Evolutionary conservation across 2,888 invertebrate genomes (phyloP), one percentile per base, ranked within the genome.

Genomic region (Philhelius pedissequus): DNA sequence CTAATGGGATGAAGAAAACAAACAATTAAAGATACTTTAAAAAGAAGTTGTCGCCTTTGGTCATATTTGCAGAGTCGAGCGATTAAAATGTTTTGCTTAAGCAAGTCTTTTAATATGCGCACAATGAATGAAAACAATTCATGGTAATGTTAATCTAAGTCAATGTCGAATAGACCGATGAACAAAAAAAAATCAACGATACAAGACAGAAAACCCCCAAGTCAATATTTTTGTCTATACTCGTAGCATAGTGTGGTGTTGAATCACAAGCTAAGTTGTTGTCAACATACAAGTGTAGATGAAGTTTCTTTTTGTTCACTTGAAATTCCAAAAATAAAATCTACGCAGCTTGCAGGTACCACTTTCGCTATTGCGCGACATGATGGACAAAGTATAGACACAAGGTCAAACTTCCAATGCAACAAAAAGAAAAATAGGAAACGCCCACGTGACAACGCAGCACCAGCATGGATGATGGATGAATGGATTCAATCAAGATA

Each of bases 361-460:
- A 78, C 83, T 78, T 83, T 83, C 83, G 74, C 70, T 78, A 78
- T 78, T 83, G 70, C 78, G 74, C 50, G 64, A 82, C 54, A 68
- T 56, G 52, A 8, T 38, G 27, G 66, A 66, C 32, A 43, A 27
- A 76, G 58, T 27, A 76, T 54, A 76, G 43, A 68, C 82, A 68
- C 82, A 82, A 82, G 82, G 82, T 77, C 82, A 82, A 69, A 15
- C 45, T 25, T 38, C 38, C 2, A 3, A 48, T 48, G 48, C 48
- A 18, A 30, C 15, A 32, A 56, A 1, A 56, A 9, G 40, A 15
- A 9, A 20, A 62, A 8, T 22, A 64, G 27, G 22, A 43, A 32
- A 48, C 64, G 20, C 64, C 64, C 64, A 64, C 64, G 32, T 64
- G 48, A 48, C 11, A 48, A 22, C 64, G 48, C 48, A 27, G 11